These are phyloP conservation scores for Hemibagrus wyckioides DNA, from an alignment of 2,113 vertebrate genomes.

Conservation along the genomic window DNA sequence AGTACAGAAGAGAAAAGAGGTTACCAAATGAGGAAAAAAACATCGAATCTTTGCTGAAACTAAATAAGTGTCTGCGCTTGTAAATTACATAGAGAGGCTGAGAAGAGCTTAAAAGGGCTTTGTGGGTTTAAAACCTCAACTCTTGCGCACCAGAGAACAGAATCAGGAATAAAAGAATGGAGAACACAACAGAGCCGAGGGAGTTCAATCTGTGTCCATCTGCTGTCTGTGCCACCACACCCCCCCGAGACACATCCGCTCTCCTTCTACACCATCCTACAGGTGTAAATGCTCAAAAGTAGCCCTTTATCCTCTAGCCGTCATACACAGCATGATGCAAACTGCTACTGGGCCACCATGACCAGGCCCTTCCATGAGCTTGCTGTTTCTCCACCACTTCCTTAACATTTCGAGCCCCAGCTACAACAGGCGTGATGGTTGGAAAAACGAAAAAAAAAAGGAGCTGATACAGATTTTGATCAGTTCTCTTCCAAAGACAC, in stretches of 20 bases:
- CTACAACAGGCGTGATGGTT: slow-evolving; percentile 35
- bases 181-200: slow-evolving; percentile 46
- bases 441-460: background rate
- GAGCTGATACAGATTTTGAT: background rate
- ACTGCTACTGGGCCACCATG: slow-evolving; percentile 4
- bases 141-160: slow-evolving; percentile 50
- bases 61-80: slow-evolving; percentile 19
- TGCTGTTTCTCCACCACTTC: slow-evolving; percentile 8
- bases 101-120: slow-evolving; percentile 37
- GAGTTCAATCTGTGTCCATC: slow-evolving; percentile 70
- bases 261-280: slow-evolving; percentile 38
- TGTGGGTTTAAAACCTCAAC: slow-evolving; percentile 38
- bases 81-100: slow-evolving; percentile 4
- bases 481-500: slow-evolving; percentile 15
- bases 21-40: slow-evolving; percentile 3
- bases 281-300: slow-evolving; percentile 47
- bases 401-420: background rate
- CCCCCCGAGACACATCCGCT: slow-evolving; percentile 39
- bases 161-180: slow-evolving; percentile 61
- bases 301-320: slow-evolving; percentile 15
- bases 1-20: slow-evolving; percentile 1
- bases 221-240: slow-evolving; percentile 57
- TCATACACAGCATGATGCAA: slow-evolving; percentile 58
- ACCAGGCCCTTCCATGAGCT: background rate
- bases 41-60: slow-evolving; percentile 4